These are phyloP conservation scores for Eupeodes latifasciatus DNA, from an alignment of 2,888 invertebrate species.

Conservation along the genomic window DNA sequence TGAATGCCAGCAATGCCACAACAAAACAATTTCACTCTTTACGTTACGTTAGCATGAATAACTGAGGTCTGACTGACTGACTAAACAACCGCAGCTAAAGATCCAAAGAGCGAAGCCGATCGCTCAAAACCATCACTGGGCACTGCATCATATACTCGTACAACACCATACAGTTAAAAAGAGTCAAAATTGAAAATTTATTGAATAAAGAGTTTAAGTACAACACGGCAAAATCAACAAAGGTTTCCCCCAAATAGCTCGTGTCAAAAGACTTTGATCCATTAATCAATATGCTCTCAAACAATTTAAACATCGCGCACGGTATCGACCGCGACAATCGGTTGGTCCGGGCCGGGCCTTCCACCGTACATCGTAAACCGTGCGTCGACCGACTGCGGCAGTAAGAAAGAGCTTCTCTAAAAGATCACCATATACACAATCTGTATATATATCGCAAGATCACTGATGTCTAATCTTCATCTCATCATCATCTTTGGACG, in stretches of 20 bases:
- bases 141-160: constrained; percentile 8
- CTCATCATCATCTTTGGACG: constrained; percentile 75
- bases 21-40: constrained; percentile 80
- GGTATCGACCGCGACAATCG: constrained; percentile 59
- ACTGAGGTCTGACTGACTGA: constrained; percentile 31
- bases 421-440: constrained; percentile 17
- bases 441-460: constrained; percentile 43
- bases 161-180: constrained; percentile 66
- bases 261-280: constrained; percentile 84
- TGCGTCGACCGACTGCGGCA: constrained; percentile 24
- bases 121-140: constrained; percentile 64
- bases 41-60: constrained; percentile 57
- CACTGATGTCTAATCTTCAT: constrained; percentile 76
- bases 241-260: constrained; percentile 83
- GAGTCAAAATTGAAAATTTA: constrained; percentile 84
- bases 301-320: constrained; percentile 70
- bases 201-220: constrained; percentile 82
- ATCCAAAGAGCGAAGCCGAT: constrained; percentile 74
- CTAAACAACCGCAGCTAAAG: constrained; percentile 76
- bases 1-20: constrained; percentile 79
- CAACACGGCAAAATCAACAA: constrained; percentile 82
- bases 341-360: constrained; percentile 11
- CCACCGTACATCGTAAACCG: neutral
- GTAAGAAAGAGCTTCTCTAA: constrained; percentile 51
- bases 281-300: constrained; percentile 83